A percentile compares a stretch with the other conserved stretches of the same genome.
Conservation (phyloP, 2,888 invertebrate species). For the Parnassius apollo region DNA sequence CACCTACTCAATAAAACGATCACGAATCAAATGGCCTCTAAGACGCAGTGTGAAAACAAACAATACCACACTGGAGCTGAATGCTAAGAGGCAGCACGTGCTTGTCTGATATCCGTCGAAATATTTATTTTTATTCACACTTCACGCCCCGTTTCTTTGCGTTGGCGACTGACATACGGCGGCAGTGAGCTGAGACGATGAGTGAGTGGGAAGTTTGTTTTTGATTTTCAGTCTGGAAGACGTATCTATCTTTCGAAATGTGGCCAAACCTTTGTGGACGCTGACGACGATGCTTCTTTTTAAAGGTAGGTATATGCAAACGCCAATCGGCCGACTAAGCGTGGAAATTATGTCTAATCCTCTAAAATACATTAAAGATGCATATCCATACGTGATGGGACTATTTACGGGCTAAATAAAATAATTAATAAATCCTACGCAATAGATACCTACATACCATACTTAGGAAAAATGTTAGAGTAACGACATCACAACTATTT, state of each 20-base stretch:
- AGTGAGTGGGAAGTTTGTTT: constrained; percentile 31
- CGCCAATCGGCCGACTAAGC: too few species aligned
- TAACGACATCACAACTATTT: too few species aligned
- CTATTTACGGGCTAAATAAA: too few species aligned
- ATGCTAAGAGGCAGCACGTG: constrained; percentile 54
- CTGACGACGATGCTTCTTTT: constrained; percentile 15
- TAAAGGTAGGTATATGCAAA: too few species aligned
- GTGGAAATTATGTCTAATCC: too few species aligned
- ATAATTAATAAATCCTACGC: too few species aligned
- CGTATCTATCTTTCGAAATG: constrained; percentile 28
- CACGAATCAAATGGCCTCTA: constrained; percentile 52
- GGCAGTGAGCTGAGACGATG: constrained; percentile 30
- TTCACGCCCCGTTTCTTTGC: constrained; percentile 50
- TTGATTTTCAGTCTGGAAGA: constrained; percentile 30
- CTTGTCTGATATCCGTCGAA: constrained; percentile 56
- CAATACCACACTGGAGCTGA: constrained; percentile 60
- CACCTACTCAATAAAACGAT: constrained; percentile 62
- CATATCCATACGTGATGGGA: too few species aligned
- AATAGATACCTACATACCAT: too few species aligned
- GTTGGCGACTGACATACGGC: constrained; percentile 38
- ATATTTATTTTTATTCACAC: constrained; percentile 70
- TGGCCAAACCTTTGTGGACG: constrained; percentile 9
- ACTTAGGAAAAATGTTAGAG: too few species aligned
- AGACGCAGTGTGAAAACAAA: constrained; percentile 65
- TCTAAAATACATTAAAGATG: too few species aligned